phyloP scores from a whole-genome alignment of 2,113 vertebrate genomes.

The Siphamia tubifer region DNA sequence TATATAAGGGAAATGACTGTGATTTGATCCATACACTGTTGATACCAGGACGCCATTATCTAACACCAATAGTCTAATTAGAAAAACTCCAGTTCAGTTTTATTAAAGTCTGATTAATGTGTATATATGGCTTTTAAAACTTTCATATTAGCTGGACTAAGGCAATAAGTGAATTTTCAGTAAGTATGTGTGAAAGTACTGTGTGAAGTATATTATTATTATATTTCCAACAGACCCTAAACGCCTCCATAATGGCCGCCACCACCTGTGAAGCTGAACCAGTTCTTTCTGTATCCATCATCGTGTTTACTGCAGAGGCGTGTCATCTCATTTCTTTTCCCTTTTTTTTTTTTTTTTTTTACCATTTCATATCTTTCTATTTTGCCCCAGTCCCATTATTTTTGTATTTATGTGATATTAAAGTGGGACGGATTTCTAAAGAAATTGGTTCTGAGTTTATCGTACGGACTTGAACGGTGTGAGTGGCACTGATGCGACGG shows the following conservation, averaged over 20 bases:
- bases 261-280: neutral
- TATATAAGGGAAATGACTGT: no score
- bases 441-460: slow-evolving; percentile 38
- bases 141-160: no score
- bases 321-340: slow-evolving; percentile 6
- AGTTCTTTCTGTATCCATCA: neutral
- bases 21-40: no score
- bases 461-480: slow-evolving; percentile 11
- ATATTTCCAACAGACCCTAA: neutral
- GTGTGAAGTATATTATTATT: no score
- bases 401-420: slow-evolving; percentile 31
- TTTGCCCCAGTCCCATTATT: slow-evolving; percentile 15
- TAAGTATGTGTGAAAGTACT: no score
- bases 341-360: neutral
- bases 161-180: no score
- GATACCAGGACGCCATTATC: no score
- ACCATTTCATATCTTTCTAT: slow-evolving; percentile 23
- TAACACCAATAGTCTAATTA: no score
- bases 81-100: no score
- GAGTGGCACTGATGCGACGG: slow-evolving; percentile 50
- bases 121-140: no score
- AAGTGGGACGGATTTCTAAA: slow-evolving; percentile 17
- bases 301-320: neutral
- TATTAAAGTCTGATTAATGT: no score
- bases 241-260: neutral